Base-by-base conservation (phyloP, 2,797 vertebrate genomes). In the Saguinus oedipus region DNA sequence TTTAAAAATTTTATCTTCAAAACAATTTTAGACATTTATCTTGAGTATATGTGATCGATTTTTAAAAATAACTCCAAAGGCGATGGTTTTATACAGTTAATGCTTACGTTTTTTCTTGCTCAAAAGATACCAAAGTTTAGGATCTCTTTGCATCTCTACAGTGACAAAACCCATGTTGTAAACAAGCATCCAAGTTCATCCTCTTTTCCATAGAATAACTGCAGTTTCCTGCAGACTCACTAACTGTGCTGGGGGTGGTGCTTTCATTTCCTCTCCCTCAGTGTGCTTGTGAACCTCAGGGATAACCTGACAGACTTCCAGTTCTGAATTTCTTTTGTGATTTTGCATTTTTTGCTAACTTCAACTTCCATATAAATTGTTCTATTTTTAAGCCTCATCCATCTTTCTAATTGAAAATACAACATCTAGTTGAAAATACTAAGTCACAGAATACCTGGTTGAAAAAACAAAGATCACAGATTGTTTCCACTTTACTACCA, bases 331-430 rank as follows among this genome's bases (percentile, higher is more conserved):
- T 93, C 42, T 30, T 44, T 90, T 30, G 36, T 72, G 24, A 44
- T 72, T 78, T 95, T 72, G 26, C 27, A 1, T 70, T 94, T 95
- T 96, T 88, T 17, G 81, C 14, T 64, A 48, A 88, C n/a, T 86
- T 72, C 90, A 3, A 79, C 46, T 72, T 95, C 36, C 24, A 79
- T n/a, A 8, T 76, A 87, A 87, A 53, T 5, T 61, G 9, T 55
- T 86, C 19, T 89, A 22, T 75, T 87, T 96, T 85, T 42, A 93
- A 88, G 64, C 36, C 20, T 8, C 7, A 30, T 81, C 27, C 15
- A 27, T 90, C 76, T 95, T 96, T 95, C 50, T 91, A n/a, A 74
- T 22, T 91, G 53, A 84, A 92, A 95, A 46, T 79, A 79, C 64
- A 39, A 79, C 61, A 27, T 27, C 36, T 76, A 13, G 7, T 88